Evolutionary conservation across 30 jellyfish, hydroid and myxozoan species (phyloP), one percentile per base, ranked within the genome.

Genomic region (Turritopsis rubra): DNA sequence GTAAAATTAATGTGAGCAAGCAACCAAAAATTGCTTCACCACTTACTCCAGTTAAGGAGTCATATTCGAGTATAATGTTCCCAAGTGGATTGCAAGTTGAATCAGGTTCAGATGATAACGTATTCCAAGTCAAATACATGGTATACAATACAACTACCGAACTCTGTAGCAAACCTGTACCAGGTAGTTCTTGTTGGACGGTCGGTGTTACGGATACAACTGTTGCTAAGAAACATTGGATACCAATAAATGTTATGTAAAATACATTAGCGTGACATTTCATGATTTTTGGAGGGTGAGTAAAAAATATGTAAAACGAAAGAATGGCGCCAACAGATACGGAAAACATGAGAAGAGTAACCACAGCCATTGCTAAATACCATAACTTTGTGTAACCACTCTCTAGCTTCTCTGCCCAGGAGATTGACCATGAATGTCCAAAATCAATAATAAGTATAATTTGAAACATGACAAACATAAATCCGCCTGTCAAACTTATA

Each of bases 81-180:
- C 99, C 99, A 30, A 93, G 97, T 28, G 99, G 99, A 75, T 93
- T 93, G 86, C 99, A 93, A 5, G 85, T 73, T 23, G 91, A 53
- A 79, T 93, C 99, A 78, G 99, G 99, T 88, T 93, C 99, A 27
- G 99, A 85, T 71, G 99, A 93, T 75, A 93, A 73, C 21, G 99
- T 93, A 65, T 93, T 93, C 89, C 95, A 93, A 1, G 99, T 93
- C 72, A 93, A 83, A 80, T 93, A 93, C 84, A 88, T 70, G 4
- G 99, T 83, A 75, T 93, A 93, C 81, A 93, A 81, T 75, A 93
- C 85, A 22, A 89, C 99, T 26, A 88, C 99, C 21, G 96, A 88
- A 22, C 97, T 90, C 53, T 93, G 99, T 27, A 93, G 92, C 27
- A 93, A 89, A 1, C 99, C 99, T 60, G 99, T 92, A 26, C 99